phyloP scores from a whole-genome alignment of 2,888 invertebrate genomes.

The Hecatera dysodea region DNA sequence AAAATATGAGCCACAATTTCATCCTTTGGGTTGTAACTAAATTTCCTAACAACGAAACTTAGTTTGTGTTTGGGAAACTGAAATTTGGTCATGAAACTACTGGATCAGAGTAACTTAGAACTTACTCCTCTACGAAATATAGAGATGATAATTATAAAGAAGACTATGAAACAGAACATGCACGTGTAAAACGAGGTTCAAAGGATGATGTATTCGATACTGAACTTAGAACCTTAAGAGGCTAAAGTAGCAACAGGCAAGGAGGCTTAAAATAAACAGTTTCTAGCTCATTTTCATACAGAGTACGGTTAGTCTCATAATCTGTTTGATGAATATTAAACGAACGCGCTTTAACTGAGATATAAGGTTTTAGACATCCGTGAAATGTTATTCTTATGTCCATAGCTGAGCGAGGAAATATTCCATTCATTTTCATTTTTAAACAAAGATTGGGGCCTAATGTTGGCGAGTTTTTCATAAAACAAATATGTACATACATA shows the following conservation, averaged over 20 bases:
- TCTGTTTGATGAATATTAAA: conserved; percentile 38
- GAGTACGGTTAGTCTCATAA: conserved; percentile 46
- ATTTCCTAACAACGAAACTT: conserved; percentile 6
- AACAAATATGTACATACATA: too few species aligned
- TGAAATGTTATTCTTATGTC: conserved; percentile 9
- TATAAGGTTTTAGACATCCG: conserved; percentile 19
- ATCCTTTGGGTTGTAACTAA: conserved; percentile 2
- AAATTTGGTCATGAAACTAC: conserved; percentile 1
- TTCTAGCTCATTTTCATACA: conserved; percentile 29
- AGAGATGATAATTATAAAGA: too few species aligned
- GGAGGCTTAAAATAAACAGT: conserved; percentile 17
- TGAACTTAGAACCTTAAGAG: not conserved
- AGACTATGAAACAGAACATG: not conserved
- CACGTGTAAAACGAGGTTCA: not conserved
- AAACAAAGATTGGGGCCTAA: not conserved
- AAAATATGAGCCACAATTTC: not conserved
- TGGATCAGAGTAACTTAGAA: not conserved
- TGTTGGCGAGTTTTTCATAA: not conserved
- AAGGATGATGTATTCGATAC: not conserved
- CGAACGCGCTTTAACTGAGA: conserved; percentile 18
- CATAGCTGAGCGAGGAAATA: not conserved
- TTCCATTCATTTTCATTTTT: conserved; percentile 18
- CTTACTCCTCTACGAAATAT: not conserved
- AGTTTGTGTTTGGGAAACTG: conserved; percentile 6
- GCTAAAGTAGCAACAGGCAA: not conserved